A percentile compares a stretch with the other conserved stretches of the same genome.
phyloP scores from a whole-genome alignment of 1,140 invertebrate species.

The Tigriopus japonicus region DNA sequence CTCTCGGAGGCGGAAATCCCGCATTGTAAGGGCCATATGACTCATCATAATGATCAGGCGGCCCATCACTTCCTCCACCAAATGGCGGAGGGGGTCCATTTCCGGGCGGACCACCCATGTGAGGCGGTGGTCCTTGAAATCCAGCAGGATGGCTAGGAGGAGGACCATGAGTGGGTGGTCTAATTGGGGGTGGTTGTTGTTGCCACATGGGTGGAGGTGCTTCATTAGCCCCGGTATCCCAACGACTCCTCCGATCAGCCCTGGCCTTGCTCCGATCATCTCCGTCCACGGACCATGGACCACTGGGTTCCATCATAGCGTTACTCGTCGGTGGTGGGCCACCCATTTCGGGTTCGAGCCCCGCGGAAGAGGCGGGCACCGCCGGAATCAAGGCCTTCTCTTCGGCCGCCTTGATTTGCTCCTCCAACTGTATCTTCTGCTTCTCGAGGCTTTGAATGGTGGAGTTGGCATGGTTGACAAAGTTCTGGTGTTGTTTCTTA shows the following conservation, averaged over 20 bases:
- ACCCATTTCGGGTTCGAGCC: too few relatives aligned
- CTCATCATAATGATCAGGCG: too few relatives aligned
- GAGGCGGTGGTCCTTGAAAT: neutral
- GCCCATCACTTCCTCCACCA: too few relatives aligned
- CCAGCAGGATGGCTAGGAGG: constrained; percentile 33
- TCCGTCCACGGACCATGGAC: too few relatives aligned
- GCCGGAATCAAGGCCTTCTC: neutral
- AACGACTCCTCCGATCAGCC: neutral
- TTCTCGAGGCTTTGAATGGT: constrained; percentile 19
- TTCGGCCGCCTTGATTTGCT: neutral
- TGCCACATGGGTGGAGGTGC: constrained; percentile 18
- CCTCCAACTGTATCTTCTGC: constrained; percentile 9
- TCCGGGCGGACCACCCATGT: neutral
- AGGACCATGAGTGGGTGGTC: constrained; percentile 15
- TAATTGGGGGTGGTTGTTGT: constrained; percentile 16
- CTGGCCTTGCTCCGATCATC: neutral
- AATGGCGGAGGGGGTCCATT: neutral
- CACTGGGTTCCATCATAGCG: too few relatives aligned
- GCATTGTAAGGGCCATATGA: too few relatives aligned
- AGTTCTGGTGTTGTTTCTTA: constrained; percentile 65
- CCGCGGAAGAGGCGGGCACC: neutral
- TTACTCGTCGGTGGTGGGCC: too few relatives aligned
- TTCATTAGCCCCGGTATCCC: constrained; percentile 1
- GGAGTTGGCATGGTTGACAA: constrained; percentile 59
- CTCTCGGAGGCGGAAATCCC: too few relatives aligned